These are phyloP conservation scores for Yponomeuta plumbellus DNA, from an alignment of 2,888 invertebrate species.

Conservation along the genomic window DNA sequence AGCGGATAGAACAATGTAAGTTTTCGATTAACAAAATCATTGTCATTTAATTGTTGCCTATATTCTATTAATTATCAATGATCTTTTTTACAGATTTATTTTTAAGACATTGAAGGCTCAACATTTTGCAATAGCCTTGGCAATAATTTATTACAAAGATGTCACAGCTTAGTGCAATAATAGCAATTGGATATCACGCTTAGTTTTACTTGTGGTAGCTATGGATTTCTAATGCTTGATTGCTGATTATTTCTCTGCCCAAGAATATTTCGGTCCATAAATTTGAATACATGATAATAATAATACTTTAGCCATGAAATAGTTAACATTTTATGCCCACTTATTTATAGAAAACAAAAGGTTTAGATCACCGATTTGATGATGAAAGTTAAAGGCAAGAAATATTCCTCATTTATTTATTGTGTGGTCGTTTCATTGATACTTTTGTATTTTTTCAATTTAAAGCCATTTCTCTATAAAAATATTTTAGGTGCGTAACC, in stretches of 20 bases:
- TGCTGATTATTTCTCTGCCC: background rate
- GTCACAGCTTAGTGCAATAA: background rate
- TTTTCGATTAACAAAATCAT: no score
- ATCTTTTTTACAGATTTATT: background rate
- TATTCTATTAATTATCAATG: no score
- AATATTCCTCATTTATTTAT: constrained; percentile 2
- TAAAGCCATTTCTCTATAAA: background rate
- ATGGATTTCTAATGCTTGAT: background rate
- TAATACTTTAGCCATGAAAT: no score
- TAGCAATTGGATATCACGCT: background rate
- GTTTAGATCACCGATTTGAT: background rate
- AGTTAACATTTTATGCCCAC: no score
- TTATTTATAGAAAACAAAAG: background rate
- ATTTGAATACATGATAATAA: no score
- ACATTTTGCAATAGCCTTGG: background rate
- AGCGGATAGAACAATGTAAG: no score
- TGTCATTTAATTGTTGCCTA: no score
- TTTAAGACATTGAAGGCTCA: background rate
- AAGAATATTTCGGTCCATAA: no score
- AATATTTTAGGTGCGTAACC: background rate
- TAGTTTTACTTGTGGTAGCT: background rate
- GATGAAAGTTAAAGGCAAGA: background rate
- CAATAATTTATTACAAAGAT: no score
- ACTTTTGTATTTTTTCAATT: constrained; percentile 2
- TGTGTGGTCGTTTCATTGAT: background rate